Base-by-base conservation (phyloP, 1,140 invertebrate species). In the Sweltsa coloradensis region DNA sequence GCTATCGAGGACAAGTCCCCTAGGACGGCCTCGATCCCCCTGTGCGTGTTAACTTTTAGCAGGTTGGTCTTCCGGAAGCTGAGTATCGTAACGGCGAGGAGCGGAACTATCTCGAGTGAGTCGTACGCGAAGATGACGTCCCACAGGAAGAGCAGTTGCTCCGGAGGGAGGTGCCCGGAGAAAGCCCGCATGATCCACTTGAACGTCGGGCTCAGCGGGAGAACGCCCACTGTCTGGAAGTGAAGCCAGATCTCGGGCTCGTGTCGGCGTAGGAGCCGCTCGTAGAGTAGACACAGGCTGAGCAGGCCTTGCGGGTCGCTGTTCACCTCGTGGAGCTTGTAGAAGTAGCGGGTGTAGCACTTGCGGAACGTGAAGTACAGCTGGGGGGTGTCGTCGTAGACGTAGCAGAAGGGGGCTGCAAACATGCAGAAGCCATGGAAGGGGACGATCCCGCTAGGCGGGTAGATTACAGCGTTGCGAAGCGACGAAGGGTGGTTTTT, bases 351-450 rank as follows among this genome's bases (percentile, higher is more conserved):
- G 29, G 83, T 72, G 66, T 97, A 97, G 60, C 96, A 85, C 7
- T 90, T 83, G 27, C 89, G 73, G 64, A 96, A 95, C 2, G 89
- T 81, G 50, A 80, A 91, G 62, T 97, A 97, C 22, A 96, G 73
- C 21, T 78, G 73, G 1, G 87, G 78, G 0, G 89, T 82, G 53
- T 95, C 86, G 53, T 92, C 84, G 61, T 85, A 96, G 18, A 97
- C 61, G 60, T 93, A 97, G 62, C 92, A 96, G 57, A 97, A 84
- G 5, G 93, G 92, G 0, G 90, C 88, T 41, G 91, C 87, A 67
- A 92, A 95, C 92, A 97, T 96, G 5, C 91, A 85, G 61, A 97
- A 96, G 1, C 92, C 93, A 64, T 97, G 91, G 64, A 95, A 97
- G 5, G 93, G 93, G 55, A 97, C 90, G 14, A 97, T 79, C 4